Conservation (phyloP, 2,797 vertebrate species). For the Cuculus canorus region DNA sequence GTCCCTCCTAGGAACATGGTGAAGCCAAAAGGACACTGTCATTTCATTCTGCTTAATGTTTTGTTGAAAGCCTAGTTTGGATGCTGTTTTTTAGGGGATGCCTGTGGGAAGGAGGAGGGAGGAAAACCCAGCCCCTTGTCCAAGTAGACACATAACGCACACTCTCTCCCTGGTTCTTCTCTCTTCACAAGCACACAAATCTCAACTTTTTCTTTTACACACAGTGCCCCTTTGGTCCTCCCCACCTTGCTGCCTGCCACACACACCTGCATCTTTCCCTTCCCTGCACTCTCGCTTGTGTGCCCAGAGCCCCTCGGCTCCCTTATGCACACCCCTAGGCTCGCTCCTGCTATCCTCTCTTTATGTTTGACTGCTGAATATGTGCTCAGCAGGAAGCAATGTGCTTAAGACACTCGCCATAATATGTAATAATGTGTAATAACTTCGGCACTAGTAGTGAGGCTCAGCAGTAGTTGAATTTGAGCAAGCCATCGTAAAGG, state of each 20-base stretch:
- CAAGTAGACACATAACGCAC: neutral
- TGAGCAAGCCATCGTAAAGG: constrained; percentile 46
- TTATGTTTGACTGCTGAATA: constrained; percentile 6
- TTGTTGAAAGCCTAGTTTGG: neutral
- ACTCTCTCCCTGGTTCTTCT: neutral
- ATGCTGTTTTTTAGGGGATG: neutral
- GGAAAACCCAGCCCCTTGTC: neutral
- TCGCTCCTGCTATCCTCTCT: neutral
- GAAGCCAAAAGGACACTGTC: neutral
- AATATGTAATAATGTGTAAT: constrained; percentile 72
- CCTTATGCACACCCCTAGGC: neutral
- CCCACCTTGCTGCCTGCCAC: neutral
- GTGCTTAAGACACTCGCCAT: constrained; percentile 36
- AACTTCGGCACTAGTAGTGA: constrained; percentile 42
- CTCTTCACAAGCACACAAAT: neutral
- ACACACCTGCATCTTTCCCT: neutral
- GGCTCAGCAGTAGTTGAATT: constrained; percentile 56
- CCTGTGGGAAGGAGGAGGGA: neutral
- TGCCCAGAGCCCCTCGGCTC: neutral
- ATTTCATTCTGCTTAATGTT: neutral
- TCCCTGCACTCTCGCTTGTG: rapidly evolving
- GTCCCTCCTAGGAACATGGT: neutral
- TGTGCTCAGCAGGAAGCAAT: constrained; percentile 49
- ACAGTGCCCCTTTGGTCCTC: neutral
- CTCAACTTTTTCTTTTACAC: neutral